phyloP scores from a whole-genome alignment of 2,888 invertebrate genomes.

The Leptopterna dolabrata region DNA sequence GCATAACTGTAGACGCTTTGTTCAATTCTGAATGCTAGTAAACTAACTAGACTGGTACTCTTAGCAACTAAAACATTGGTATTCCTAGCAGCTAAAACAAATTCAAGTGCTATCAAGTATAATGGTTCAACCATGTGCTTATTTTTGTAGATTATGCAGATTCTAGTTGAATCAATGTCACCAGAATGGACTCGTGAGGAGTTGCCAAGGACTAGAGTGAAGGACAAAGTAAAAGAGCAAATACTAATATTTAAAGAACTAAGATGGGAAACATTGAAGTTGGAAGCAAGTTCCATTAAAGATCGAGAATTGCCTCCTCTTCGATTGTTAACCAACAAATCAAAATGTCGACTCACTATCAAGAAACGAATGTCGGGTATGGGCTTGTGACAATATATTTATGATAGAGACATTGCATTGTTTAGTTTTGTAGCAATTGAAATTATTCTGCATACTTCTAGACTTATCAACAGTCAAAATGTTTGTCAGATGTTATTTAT shows the following conservation, averaged over 20 bases:
- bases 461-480: too few relatives aligned
- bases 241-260: constrained; percentile 96
- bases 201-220: constrained; percentile 89
- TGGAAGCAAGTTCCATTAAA: constrained; percentile 90
- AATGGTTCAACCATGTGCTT: too few relatives aligned
- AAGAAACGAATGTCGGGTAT: constrained; percentile 91
- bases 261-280: constrained; percentile 95
- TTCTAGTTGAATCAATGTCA: constrained; percentile 92
- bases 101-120: too few relatives aligned
- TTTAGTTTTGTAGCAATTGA: too few relatives aligned
- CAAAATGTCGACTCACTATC: constrained; percentile 92
- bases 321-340: constrained; percentile 89
- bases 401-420: background rate
- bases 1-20: too few relatives aligned
- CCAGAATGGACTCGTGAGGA: constrained; percentile 91
- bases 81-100: too few relatives aligned
- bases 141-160: constrained; percentile 82
- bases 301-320: constrained; percentile 86
- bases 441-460: too few relatives aligned
- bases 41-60: too few relatives aligned
- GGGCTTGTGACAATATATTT: background rate
- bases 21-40: too few relatives aligned
- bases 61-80: too few relatives aligned
- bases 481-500: too few relatives aligned
- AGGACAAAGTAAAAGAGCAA: constrained; percentile 88